Evolutionary conservation across 2,797 vertebrate species (phyloP).

Genomic region (Falco peregrinus): DNA sequence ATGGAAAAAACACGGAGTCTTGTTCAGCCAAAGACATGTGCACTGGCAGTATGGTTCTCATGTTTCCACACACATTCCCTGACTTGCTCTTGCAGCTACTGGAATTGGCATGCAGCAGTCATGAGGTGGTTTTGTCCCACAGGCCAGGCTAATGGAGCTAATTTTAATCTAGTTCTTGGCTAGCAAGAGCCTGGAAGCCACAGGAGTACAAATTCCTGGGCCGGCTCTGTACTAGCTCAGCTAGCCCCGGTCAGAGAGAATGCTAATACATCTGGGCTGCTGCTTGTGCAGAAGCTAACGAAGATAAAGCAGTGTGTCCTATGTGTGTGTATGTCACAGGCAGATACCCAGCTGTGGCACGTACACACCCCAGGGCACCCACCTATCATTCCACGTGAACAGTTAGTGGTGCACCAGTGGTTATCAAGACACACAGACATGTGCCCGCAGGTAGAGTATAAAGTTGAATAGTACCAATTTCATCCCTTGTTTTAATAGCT

Average conservation of each 20-base stretch:
- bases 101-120: not conserved
- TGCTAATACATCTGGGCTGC: not conserved
- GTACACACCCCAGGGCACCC: not conserved
- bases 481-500: not conserved
- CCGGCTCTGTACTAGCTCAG: not conserved
- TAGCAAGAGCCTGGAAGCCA: not conserved
- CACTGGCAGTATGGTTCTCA: accelerated
- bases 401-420: not conserved
- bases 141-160: not conserved
- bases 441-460: not conserved
- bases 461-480: not conserved
- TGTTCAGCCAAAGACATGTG: not conserved
- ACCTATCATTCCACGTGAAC: not conserved
- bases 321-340: not conserved
- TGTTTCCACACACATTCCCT: not conserved
- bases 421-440: not conserved
- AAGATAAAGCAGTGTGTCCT: not conserved
- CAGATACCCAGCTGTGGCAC: not conserved
- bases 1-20: not conserved
- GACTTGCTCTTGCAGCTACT: not conserved
- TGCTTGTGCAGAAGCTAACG: not conserved
- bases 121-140: not conserved
- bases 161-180: not conserved
- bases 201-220: not conserved
- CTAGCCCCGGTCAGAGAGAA: not conserved